A percentile compares a stretch with the other conserved stretches of the same genome.
Conservation (phyloP, 1,140 invertebrate genomes). For the Eulimnadia texana region DNA sequence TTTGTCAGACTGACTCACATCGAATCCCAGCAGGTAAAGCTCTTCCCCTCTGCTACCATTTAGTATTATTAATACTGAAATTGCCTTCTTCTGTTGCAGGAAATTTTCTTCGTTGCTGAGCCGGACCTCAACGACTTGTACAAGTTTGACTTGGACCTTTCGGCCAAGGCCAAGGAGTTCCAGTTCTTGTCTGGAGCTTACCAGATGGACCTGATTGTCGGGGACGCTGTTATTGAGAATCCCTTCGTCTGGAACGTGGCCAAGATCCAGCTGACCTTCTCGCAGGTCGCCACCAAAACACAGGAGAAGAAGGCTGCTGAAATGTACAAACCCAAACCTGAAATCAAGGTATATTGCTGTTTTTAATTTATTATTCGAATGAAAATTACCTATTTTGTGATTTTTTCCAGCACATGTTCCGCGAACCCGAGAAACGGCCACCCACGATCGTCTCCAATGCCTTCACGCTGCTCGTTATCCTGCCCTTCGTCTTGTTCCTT, state of each 20-base stretch:
- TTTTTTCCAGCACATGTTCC: constrained; percentile 66
- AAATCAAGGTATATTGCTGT: constrained; percentile 50
- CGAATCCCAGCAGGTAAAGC: constrained; percentile 45
- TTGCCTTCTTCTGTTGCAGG: too few relatives aligned
- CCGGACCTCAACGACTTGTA: constrained; percentile 67
- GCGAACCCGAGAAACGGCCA: constrained; percentile 79
- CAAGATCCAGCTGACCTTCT: constrained; percentile 56
- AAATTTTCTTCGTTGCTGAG: constrained; percentile 88
- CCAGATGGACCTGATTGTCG: constrained; percentile 68
- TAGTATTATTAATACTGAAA: too few relatives aligned
- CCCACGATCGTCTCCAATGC: constrained; percentile 70
- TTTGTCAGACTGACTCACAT: constrained; percentile 64
- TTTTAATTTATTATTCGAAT: not conserved
- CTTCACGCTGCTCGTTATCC: constrained; percentile 68
- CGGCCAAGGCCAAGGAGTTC: constrained; percentile 64
- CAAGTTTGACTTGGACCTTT: constrained; percentile 81
- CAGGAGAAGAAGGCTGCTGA: constrained; percentile 22
- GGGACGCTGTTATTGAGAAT: constrained; percentile 78
- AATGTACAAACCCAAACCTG: constrained; percentile 49
- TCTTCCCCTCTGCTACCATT: too few relatives aligned
- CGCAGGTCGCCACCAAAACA: constrained; percentile 27
- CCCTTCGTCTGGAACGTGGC: constrained; percentile 74
- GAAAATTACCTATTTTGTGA: constrained; percentile 16
- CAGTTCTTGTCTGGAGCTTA: constrained; percentile 60
- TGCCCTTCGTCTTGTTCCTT: constrained; percentile 70